Base-by-base conservation (phyloP, 1,140 invertebrate genomes). In the Lasaia peninsularis region DNA sequence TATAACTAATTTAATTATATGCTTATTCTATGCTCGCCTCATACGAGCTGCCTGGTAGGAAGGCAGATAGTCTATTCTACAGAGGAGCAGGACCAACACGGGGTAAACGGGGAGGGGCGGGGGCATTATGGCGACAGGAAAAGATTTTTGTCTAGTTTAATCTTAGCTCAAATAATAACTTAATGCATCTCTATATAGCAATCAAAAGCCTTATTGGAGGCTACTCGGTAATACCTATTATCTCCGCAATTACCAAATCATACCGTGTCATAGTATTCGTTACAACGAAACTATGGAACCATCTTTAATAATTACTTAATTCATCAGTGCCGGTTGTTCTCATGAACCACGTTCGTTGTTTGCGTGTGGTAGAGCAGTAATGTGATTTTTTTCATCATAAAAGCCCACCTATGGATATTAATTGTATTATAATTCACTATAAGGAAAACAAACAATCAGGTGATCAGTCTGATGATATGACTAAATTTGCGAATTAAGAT, bases 181-280 rank as follows among this genome's bases (percentile, higher is more conserved):
- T 40, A 16, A 18, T 18, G 40, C 20, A 18, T 48, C 20, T 18
- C 16, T 20, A 48, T 48, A 48, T 8, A 48, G 40, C 40, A 48
- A 48, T 48, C 40, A 48, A 48, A n/a, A 48, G 40, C 40, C 16
- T 10, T 18, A 21, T 48, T 20, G 10, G 10, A 48, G 40, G 40
- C 40, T 48, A 48, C 40, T 48, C 40, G 40, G 11, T 48, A n/a
- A n/a, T n/a, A n/a, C n/a, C n/a, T n/a, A n/a, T n/a, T n/a, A 18
- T 48, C 18, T 48, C 6, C 10, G 3, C 40, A 48, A 48, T 48
- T 48, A 48, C 18, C 40, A 48, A 20, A 16, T 48, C 20, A 48
- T 18, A 48, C 18, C 18, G 18, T 48, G 20, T 20, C 40, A 48
- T 48, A 7, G 35, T 48, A 48, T 48, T 48, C 40, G 40, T 20